Percentiles rank a stretch among this genome's conserved stretches.
Conservation (phyloP, 2,113 vertebrate genomes). For the Asarcornis scutulata region DNA sequence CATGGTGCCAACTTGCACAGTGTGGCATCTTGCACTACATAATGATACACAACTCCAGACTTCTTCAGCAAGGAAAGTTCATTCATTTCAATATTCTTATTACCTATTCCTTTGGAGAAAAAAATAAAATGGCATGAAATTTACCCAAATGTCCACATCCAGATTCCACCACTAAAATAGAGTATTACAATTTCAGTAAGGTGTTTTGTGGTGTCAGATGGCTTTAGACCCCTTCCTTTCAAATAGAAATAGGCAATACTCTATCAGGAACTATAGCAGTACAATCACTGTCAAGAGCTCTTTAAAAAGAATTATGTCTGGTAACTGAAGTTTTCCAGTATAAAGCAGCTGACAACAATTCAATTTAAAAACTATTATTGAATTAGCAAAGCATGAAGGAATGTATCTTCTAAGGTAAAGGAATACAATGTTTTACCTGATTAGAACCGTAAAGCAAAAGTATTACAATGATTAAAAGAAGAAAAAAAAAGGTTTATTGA, state of each 20-base stretch:
- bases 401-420: neutral
- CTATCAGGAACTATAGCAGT: neutral
- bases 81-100: neutral
- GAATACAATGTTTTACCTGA: neutral
- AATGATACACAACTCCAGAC: neutral
- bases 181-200: neutral
- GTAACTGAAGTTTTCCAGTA: neutral
- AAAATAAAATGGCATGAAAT: neutral
- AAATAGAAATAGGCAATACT: neutral
- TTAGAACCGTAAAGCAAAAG: neutral
- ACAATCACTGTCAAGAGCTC: neutral
- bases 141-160: neutral
- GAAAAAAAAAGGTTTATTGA: slow-evolving; percentile 9
- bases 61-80: neutral
- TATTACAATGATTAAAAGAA: slow-evolving; percentile 10
- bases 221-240: neutral
- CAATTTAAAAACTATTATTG: slow-evolving; percentile 47
- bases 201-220: neutral
- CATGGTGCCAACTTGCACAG: neutral
- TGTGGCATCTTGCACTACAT: neutral
- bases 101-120: neutral
- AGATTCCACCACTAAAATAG: neutral
- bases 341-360: slow-evolving; percentile 35
- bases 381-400: slow-evolving; percentile 46
- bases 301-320: neutral